These are phyloP conservation scores for Tetragonisca angustula DNA, from an alignment of 2,888 invertebrate genomes.

Conservation along the genomic window DNA sequence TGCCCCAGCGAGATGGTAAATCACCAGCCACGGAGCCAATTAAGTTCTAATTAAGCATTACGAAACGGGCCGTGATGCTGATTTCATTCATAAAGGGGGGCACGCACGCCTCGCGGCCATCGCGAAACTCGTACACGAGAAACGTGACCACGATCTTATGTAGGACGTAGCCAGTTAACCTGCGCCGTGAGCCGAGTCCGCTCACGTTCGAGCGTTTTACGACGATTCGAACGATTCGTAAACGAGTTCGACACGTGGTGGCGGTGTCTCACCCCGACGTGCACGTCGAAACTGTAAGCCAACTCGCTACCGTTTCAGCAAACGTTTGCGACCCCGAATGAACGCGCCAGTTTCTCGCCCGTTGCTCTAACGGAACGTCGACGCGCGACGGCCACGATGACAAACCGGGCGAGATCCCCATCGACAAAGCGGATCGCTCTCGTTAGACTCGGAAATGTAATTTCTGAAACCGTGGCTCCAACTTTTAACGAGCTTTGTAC, in stretches of 20 bases:
- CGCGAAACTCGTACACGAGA: slow-evolving; percentile 26
- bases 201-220: slow-evolving; percentile 57
- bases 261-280: neutral
- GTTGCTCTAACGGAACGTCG: slow-evolving; percentile 38
- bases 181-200: slow-evolving; percentile 27
- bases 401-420: neutral
- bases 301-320: slow-evolving; percentile 23
- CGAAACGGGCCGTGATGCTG: slow-evolving; percentile 36
- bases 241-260: slow-evolving; percentile 10
- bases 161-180: slow-evolving; percentile 39
- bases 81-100: slow-evolving; percentile 61
- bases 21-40: slow-evolving; percentile 65
- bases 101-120: slow-evolving; percentile 6
- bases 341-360: neutral
- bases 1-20: slow-evolving; percentile 60
- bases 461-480: neutral
- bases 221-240: slow-evolving; percentile 24
- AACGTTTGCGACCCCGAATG: slow-evolving; percentile 2
- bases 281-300: neutral
- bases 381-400: neutral
- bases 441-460: slow-evolving; percentile 11
- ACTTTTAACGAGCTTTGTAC: slow-evolving; percentile 14
- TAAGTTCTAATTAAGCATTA: slow-evolving; percentile 71
- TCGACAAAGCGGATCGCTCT: slow-evolving; percentile 1
- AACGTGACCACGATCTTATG: slow-evolving; percentile 43